A percentile compares a stretch with the other conserved stretches of the same genome.
These are phyloP conservation scores for Popillia japonica DNA, from an alignment of 1,140 invertebrate genomes.

Conservation along the genomic window DNA sequence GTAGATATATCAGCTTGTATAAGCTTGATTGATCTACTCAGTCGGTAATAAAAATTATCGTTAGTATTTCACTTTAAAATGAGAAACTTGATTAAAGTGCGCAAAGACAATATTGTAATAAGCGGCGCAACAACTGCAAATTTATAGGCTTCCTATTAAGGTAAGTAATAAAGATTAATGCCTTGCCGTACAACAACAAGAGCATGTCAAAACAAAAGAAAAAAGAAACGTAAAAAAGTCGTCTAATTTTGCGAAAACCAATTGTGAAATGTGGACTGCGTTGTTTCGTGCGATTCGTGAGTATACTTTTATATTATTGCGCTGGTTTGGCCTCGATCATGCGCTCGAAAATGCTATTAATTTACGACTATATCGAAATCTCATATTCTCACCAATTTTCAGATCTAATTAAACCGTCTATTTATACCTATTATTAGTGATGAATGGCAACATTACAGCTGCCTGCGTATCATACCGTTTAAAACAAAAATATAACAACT, in stretches of 20 bases:
- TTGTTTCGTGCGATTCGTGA: conserved; percentile 29
- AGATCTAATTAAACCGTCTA: neutral
- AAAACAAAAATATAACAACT: too few species aligned
- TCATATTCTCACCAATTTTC: conserved; percentile 4
- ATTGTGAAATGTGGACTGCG: conserved; percentile 14
- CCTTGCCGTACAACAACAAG: conserved; percentile 18
- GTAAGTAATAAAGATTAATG: conserved; percentile 26
- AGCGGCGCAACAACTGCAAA: conserved; percentile 15
- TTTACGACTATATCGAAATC: conserved; percentile 27
- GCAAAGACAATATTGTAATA: conserved; percentile 15
- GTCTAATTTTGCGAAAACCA: conserved; percentile 22
- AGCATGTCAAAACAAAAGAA: conserved; percentile 13
- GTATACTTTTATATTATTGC: conserved; percentile 2
- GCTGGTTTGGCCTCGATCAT: neutral
- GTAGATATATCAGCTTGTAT: neutral
- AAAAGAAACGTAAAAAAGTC: conserved; percentile 2
- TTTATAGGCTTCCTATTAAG: conserved; percentile 19
- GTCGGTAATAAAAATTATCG: conserved; percentile 4
- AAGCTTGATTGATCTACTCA: conserved; percentile 14
- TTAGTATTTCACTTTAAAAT: conserved; percentile 19
- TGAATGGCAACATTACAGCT: too few species aligned
- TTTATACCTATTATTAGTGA: neutral
- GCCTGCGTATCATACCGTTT: too few species aligned
- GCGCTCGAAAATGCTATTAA: conserved; percentile 1
- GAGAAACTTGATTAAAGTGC: conserved; percentile 10